These are phyloP conservation scores for Drosophila paracracens DNA, from an alignment of 2,888 invertebrate genomes.

Conservation along the genomic window DNA sequence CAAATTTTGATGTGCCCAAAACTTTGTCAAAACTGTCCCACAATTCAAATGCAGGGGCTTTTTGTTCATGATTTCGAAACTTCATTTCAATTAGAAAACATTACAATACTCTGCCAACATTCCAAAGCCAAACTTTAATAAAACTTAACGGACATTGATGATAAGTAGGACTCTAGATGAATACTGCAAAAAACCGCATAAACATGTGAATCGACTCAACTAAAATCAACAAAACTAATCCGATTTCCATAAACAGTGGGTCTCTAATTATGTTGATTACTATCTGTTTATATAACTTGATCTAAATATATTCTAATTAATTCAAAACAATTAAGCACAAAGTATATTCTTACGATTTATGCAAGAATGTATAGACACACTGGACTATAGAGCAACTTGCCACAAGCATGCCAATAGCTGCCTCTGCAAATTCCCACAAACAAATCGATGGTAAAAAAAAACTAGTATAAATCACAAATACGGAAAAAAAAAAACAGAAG, in stretches of 20 bases:
- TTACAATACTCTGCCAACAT: not conserved
- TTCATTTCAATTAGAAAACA: not conserved
- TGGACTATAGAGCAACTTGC: not conserved
- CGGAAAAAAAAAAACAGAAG: conserved; percentile 4
- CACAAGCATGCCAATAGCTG: not conserved
- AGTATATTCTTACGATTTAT: not conserved
- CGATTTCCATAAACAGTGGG: not conserved
- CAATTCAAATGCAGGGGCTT: not conserved
- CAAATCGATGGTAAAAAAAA: conserved; percentile 3
- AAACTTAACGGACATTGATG: not conserved
- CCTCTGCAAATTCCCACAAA: not conserved
- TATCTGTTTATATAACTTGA: not conserved
- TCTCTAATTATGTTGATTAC: not conserved
- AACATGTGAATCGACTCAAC: not conserved
- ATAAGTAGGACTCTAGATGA: not conserved
- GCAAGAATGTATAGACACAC: not conserved
- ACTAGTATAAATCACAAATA: conserved; percentile 16
- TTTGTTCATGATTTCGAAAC: not conserved
- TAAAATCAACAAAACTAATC: not conserved
- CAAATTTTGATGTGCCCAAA: not conserved
- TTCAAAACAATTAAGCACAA: not conserved
- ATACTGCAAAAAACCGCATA: not conserved
- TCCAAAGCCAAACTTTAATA: not conserved
- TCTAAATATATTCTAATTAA: not conserved
- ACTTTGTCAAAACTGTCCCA: not conserved